A percentile compares a stretch with the other conserved stretches of the same genome.
Conservation (phyloP, 2,113 vertebrate species). For the Cynoglossus semilaevis region DNA sequence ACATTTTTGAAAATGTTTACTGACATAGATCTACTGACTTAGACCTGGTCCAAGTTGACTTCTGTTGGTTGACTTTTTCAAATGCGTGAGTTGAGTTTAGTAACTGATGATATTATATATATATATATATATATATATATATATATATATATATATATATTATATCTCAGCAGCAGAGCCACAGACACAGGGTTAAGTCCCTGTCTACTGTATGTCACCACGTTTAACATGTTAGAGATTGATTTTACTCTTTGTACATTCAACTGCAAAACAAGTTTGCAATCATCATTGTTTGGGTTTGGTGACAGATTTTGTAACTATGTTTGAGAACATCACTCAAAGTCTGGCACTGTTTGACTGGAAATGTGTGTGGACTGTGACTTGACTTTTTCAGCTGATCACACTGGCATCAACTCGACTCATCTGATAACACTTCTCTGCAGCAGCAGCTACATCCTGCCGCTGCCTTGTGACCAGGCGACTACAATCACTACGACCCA, state of each 20-base stretch:
- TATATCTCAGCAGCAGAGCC: conserved; percentile 8
- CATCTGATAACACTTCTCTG: conserved; percentile 14
- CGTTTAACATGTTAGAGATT: no score
- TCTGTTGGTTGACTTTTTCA: no score
- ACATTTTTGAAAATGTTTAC: no score
- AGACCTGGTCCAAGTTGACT: no score
- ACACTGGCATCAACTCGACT: neutral
- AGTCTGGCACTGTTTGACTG: conserved; percentile 42
- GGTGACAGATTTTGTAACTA: no score
- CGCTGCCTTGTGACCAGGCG: conserved; percentile 24
- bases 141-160: no score
- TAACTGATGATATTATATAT: no score
- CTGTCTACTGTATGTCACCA: conserved; percentile 22
- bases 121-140: no score
- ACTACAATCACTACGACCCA: conserved; percentile 22
- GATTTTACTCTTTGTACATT: conserved; percentile 18
- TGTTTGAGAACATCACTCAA: no score
- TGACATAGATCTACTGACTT: no score
- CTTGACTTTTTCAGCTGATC: neutral
- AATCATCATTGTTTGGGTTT: conserved; percentile 17
- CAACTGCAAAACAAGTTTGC: conserved; percentile 15
- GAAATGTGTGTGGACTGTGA: conserved; percentile 15
- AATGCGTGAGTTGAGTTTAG: no score
- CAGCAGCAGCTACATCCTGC: conserved; percentile 6
- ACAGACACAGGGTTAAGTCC: conserved; percentile 30